Conservation (phyloP, 2,113 vertebrate genomes). For the Antechinus flavipes region DNA sequence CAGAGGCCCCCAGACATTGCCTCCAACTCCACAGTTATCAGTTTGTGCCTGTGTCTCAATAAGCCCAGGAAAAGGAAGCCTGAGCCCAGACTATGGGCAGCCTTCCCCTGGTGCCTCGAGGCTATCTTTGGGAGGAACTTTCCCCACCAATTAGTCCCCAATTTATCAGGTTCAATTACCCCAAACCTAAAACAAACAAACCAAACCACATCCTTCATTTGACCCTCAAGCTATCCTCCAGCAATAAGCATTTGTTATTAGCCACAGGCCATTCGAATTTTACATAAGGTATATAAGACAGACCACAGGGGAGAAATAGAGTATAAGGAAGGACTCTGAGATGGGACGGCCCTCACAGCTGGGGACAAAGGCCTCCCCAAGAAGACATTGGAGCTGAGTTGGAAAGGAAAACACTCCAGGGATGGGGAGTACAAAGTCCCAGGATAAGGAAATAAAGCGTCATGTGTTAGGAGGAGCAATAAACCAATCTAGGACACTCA, state of each 20-base stretch:
- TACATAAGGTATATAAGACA: background rate
- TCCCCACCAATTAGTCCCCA: background rate
- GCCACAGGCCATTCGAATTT: background rate
- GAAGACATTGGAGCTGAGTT: no score
- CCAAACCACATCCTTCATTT: background rate
- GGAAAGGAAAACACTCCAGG: background rate
- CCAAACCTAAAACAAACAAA: background rate
- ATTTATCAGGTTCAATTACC: background rate
- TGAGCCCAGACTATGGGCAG: background rate
- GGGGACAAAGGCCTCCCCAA: background rate
- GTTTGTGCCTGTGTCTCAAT: background rate
- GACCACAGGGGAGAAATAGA: background rate
- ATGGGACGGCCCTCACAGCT: background rate
- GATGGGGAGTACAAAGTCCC: background rate
- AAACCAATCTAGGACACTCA: background rate
- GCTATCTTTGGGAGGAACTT: background rate
- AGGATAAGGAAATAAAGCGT: background rate
- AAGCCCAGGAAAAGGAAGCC: background rate
- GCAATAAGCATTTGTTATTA: background rate
- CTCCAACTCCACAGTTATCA: background rate
- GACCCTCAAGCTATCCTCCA: background rate
- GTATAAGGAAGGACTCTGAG: background rate
- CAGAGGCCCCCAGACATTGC: background rate
- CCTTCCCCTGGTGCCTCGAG: no score
- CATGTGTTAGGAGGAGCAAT: background rate